Percentiles rank a stretch among this genome's conserved stretches.
Evolutionary conservation across 2,797 vertebrate genomes (phyloP).

Genomic region (Tapirus indicus): DNA sequence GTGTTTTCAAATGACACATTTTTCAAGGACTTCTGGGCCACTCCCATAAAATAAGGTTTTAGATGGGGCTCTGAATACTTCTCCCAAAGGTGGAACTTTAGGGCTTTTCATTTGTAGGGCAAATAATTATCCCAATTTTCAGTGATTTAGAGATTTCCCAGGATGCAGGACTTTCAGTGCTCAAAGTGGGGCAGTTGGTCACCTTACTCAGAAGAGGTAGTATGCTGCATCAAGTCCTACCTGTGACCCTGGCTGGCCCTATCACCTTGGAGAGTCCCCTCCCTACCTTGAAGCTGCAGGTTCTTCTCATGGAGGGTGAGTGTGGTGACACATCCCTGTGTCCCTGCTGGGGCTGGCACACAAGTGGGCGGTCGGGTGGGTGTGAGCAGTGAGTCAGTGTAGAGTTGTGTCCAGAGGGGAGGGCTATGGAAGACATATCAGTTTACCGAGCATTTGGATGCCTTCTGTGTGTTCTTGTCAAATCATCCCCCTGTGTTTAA

Average conservation of each 20-base stretch:
- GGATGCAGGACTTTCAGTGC: fast-evolving
- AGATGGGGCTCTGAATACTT: neutral
- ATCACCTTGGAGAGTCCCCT: neutral
- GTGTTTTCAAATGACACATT: neutral
- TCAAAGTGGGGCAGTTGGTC: neutral
- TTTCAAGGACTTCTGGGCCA: neutral
- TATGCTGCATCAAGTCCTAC: fast-evolving
- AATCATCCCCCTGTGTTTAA: neutral
- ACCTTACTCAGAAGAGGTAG: neutral
- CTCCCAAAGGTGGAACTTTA: neutral
- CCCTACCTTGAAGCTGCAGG: neutral
- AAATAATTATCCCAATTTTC: neutral
- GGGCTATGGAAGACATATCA: neutral
- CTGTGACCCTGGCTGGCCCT: neutral
- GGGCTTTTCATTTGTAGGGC: neutral
- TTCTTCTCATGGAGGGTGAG: neutral
- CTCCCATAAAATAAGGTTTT: neutral
- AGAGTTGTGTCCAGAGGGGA: neutral
- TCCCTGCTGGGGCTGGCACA: too few relatives aligned
- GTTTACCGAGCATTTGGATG: too few relatives aligned
- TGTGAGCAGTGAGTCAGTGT: neutral
- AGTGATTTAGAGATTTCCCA: neutral
- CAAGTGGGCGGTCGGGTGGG: fast-evolving
- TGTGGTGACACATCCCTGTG: neutral
- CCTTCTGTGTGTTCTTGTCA: neutral